Conservation (phyloP, 2,797 vertebrate genomes). For the Scolopax rusticola region DNA sequence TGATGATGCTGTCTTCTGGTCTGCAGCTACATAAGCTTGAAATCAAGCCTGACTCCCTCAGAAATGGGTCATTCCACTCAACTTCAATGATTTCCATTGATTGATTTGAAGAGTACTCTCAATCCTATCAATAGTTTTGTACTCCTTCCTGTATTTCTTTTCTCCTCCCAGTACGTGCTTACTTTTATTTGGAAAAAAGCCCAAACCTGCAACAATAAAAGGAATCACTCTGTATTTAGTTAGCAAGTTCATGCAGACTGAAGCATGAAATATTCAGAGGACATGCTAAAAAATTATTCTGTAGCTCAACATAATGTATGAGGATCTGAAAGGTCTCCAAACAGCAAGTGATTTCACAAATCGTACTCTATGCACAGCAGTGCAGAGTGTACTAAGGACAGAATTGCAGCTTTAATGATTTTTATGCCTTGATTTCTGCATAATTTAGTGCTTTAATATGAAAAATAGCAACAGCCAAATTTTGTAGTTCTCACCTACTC, state of each 20-base stretch:
- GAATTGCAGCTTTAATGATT: not conserved
- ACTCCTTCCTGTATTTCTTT: not conserved
- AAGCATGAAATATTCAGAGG: constrained; percentile 24
- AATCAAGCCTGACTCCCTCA: not conserved
- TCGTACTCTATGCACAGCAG: not conserved
- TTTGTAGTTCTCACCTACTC: not conserved
- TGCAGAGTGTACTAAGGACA: not conserved
- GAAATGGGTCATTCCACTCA: not conserved
- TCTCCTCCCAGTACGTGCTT: not conserved
- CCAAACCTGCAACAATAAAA: not conserved
- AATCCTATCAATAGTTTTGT: not conserved
- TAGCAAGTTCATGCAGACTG: not conserved
- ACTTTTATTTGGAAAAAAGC: not conserved
- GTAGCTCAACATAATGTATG: not conserved
- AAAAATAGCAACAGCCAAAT: not conserved
- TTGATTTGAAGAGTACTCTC: not conserved
- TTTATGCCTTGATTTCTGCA: not conserved
- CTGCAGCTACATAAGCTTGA: not conserved
- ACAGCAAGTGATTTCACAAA: not conserved
- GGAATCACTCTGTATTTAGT: not conserved
- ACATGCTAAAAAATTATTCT: not conserved
- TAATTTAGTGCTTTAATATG: not conserved
- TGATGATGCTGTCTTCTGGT: not conserved
- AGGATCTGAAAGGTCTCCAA: not conserved
- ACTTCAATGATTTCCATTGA: not conserved